Base-by-base conservation (phyloP, 2,888 invertebrate species). In the Agriopis marginaria region DNA sequence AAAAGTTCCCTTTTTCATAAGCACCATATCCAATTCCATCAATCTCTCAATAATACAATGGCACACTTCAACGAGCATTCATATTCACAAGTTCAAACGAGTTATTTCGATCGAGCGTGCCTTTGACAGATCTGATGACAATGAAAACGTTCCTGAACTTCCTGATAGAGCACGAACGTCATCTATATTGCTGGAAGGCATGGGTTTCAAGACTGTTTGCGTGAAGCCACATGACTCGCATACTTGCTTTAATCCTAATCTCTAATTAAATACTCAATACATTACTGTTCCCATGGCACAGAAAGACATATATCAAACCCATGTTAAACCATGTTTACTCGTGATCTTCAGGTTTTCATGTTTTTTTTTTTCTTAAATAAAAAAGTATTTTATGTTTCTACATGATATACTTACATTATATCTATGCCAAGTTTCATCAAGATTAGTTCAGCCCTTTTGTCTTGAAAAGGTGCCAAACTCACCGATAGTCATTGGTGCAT, bases 181-280 rank as follows among this genome's bases (percentile, higher is more conserved):
- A 55, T 59, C 40, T 62, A 44, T 68, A 66, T 23, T 66, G 49
- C 55, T 65, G 12, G 45, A 47, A 59, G 56, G 17, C 61, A 74
- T 74, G 70, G 71, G 67, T 59, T 63, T 75, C 72, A 75, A 73
- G 74, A 72, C 58, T 63, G 69, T 64, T 59, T 71, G 71, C 73
- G 67, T 75, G 74, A 75, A 67, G 67, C 63, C 55, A 72, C 63
- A 70, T 60, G 70, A 73, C 50, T 72, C 59, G 59, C 70, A 72
- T 69, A 63, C 69, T 67, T 68, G 65, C 49, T 9, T 59, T 50
- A 14, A 55, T 8, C 3, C 32, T 55, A 14, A 50, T 63, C 45
- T 54, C 53, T 59, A 65, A 58, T 59, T 54, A 49, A 59, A 55
- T 64, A 45, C 40, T 53, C 39, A 32, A 11, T 42, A 10, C 42